Base-by-base conservation (phyloP, 64 coral and sea anemone species). In the Dendronephthya gigantea region DNA sequence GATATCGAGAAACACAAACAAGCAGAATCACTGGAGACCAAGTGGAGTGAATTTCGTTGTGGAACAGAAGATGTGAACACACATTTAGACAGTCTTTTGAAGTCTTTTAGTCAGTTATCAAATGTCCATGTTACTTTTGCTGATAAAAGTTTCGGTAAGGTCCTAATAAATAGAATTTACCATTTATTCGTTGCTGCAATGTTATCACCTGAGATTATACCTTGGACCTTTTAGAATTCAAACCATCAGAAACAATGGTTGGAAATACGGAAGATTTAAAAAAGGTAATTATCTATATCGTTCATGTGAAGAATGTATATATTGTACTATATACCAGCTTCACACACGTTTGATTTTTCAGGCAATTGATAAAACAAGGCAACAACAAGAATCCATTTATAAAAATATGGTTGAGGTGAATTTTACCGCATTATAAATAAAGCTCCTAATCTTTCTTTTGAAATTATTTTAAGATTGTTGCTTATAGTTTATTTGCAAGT, bases 1-100 rank as follows among this genome's bases (percentile, higher is more conserved):
- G 72, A 79, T 79, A 79, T 79, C 22, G 72, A 79, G 72, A 79
- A 79, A 79, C 72, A 79, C 72, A 79, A 79, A 29, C 72, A 79
- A 79, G 31, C 34, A 79, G 4, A 19, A 34, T 34, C 72, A 12
- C 15, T 79, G 30, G 4, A 39, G 17, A 39, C 30, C 2, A 34
- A 79, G 10, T 36, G 72, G 72, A 39, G 37, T 12, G 4, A 34
- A 33, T 39, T 79, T 79, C 72, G 13, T 14, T 11, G 36, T 28
- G 32, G 12, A 29, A 79, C 72, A 36, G 72, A 79, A 79, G 72
- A 79, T 79, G 72, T 79, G 9, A 79, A 79, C 36, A 39, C 7
- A 35, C 72, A 79, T 36, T 33, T 79, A 16, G 36, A 79, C 36
- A 79, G 9, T 39, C 36, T 79, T 29, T 34, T 79, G 9, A 36